Evolutionary conservation across 2,797 vertebrate genomes (phyloP), one percentile per base, ranked within the genome.

Genomic region (Chrysolophus pictus): DNA sequence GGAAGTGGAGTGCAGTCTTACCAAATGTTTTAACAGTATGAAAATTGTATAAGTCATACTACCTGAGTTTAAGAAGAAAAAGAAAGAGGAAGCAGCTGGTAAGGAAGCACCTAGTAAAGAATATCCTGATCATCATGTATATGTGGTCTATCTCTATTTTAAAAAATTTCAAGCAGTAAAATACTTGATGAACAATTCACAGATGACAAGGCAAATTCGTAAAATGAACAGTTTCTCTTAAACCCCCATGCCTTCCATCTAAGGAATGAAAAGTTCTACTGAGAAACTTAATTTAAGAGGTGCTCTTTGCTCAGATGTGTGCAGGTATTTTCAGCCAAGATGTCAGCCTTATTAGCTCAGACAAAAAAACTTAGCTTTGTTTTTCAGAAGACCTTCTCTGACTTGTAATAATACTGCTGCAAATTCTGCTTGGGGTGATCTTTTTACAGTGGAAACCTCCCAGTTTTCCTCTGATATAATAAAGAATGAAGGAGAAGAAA

Each of bases 341-440:
- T 73, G 51, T 79, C 56, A 69, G 16, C 29, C 49, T 91, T 65
- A 13, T 68, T 72, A 72, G 12, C 33, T 94, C 47, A 88, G 51
- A 44, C 37, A 44, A 74, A 88, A 65, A 14, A 19, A 18, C 21
- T 73, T 69, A 78, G 42, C 33, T 91, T 93, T 90, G 56, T 51
- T 88, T 86, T 86, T 78, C 46, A 22, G 21, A 55, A 91, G 77
- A 74, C 39, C 68, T 94, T 35, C 37, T 92, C 70, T 75, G 51
- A 78, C 24, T 70, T 91, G 11, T 60, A 70, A 33, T 83, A 71
- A 39, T 89, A 70, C 6, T 81, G 23, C 71, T 86, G 35, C 42
- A 63, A 88, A 56, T 92, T 78, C 49, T 79, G 60, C 58, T 80
- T 49, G 21, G 65, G 70, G 70, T 79, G 56, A 56, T 78, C 31